These are phyloP conservation scores for Hirtodrosophila trivittata DNA, from an alignment of 2,888 invertebrate species.

Conservation along the genomic window DNA sequence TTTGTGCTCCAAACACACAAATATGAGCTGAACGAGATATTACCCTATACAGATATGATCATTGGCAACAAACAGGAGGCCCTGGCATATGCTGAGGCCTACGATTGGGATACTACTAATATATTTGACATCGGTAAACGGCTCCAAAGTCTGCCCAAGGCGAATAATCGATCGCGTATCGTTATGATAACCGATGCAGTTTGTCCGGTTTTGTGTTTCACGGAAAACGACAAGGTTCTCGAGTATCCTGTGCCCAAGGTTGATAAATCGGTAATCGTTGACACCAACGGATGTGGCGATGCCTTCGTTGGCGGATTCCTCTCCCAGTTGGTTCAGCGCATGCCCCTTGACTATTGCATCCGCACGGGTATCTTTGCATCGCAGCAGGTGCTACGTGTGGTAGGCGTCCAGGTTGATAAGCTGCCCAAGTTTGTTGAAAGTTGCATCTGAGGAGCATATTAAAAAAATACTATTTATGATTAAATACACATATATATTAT, in stretches of 20 bases:
- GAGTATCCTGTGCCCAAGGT: constrained; percentile 61
- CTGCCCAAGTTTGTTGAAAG: constrained; percentile 53
- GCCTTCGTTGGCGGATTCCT: constrained; percentile 70
- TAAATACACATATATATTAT: no score
- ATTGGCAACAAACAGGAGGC: constrained; percentile 66
- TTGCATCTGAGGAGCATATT: constrained; percentile 41
- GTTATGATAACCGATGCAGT: constrained; percentile 54
- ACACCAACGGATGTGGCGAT: constrained; percentile 66
- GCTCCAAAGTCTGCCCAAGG: constrained; percentile 52
- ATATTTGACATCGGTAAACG: constrained; percentile 54
- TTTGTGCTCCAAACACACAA: constrained; percentile 55
- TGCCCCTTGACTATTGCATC: constrained; percentile 71
- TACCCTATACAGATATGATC: constrained; percentile 54
- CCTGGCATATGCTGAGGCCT: constrained; percentile 39
- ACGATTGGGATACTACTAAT: constrained; percentile 52
- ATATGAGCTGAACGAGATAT: constrained; percentile 18
- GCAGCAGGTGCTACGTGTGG: constrained; percentile 40
- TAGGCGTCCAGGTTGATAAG: constrained; percentile 54
- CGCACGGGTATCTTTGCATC: constrained; percentile 66
- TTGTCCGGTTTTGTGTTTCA: constrained; percentile 58
- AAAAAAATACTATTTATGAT: no score
- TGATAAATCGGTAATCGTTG: constrained; percentile 39
- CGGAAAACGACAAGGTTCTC: constrained; percentile 48
- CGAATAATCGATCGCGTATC: constrained; percentile 38
- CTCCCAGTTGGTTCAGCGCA: constrained; percentile 60